phyloP scores from a whole-genome alignment of 2,888 invertebrate species.

The Melitaea athalia region DNA sequence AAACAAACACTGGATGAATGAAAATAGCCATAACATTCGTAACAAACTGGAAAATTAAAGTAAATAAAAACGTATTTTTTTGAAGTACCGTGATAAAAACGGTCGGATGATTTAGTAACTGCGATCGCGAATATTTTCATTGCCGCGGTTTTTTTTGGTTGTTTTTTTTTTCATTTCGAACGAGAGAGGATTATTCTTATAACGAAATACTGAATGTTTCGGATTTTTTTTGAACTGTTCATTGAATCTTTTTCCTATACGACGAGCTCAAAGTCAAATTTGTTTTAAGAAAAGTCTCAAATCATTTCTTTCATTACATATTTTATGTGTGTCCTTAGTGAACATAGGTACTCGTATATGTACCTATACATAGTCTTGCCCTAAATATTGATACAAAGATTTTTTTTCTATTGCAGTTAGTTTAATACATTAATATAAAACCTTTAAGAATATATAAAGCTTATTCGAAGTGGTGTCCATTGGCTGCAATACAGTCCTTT shows the following conservation, averaged over 20 bases:
- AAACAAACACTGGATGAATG: neutral
- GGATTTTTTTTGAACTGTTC: neutral
- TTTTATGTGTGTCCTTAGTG: no score
- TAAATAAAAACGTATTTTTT: slow-evolving; percentile 34
- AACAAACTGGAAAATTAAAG: slow-evolving; percentile 4
- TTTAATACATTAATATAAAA: no score
- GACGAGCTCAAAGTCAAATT: no score
- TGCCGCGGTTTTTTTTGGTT: neutral
- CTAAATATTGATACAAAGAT: no score
- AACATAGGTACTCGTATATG: no score
- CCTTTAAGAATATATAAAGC: no score
- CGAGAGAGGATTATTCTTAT: slow-evolving; percentile 3
- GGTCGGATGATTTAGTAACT: slow-evolving; percentile 32
- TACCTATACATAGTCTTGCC: no score
- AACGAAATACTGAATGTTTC: neutral
- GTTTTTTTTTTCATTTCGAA: neutral
- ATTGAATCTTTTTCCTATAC: neutral
- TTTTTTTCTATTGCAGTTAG: no score
- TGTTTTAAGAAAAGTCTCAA: no score
- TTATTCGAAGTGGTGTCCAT: no score
- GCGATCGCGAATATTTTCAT: slow-evolving; percentile 17
- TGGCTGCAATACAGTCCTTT: no score
- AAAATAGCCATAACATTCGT: slow-evolving; percentile 6
- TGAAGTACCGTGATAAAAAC: slow-evolving; percentile 33
- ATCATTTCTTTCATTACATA: no score